Percentiles rank a stretch among this genome's conserved stretches.
Evolutionary conservation across 2,797 vertebrate species (phyloP).

Genomic region (Poeciliopsis turneri): DNA sequence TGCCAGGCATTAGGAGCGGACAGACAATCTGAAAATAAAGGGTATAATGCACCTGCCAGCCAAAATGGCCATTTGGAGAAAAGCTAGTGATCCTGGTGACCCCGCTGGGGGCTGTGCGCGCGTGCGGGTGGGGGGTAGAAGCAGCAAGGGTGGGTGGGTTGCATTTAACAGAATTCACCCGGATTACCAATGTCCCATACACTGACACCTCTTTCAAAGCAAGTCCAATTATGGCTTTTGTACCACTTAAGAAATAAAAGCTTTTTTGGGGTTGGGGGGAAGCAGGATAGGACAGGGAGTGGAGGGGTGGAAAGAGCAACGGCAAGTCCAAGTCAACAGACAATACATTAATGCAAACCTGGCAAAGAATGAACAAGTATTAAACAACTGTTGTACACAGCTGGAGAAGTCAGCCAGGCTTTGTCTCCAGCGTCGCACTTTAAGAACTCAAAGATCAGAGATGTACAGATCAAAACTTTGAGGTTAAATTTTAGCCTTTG

Average conservation of each 20-base stretch:
- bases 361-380: conserved; percentile 78
- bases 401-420: conserved; percentile 71
- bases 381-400: conserved; percentile 74
- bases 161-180: conserved; percentile 98
- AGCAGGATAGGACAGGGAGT: conserved; percentile 58
- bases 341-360: conserved; percentile 88
- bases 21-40: conserved; percentile 99
- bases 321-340: conserved; percentile 86
- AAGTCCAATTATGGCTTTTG: conserved; percentile 99
- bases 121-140: conserved; percentile 77
- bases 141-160: conserved; percentile 55
- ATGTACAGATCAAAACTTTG: neutral
- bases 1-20: conserved; percentile 99
- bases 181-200: conserved; percentile 96
- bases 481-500: neutral
- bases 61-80: conserved; percentile 99
- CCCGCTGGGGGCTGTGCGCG: conserved; percentile 83
- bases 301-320: conserved; percentile 79
- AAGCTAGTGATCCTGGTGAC: conserved; percentile 99
- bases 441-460: neutral
- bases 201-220: conserved; percentile 99
- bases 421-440: conserved; percentile 21
- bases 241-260: conserved; percentile 98
- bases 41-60: conserved; percentile 99
- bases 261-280: conserved; percentile 72